Evolutionary conservation across 2,888 invertebrate species (phyloP), one percentile per base, ranked within the genome.

Genomic region (Perizoma flavofasciatum): DNA sequence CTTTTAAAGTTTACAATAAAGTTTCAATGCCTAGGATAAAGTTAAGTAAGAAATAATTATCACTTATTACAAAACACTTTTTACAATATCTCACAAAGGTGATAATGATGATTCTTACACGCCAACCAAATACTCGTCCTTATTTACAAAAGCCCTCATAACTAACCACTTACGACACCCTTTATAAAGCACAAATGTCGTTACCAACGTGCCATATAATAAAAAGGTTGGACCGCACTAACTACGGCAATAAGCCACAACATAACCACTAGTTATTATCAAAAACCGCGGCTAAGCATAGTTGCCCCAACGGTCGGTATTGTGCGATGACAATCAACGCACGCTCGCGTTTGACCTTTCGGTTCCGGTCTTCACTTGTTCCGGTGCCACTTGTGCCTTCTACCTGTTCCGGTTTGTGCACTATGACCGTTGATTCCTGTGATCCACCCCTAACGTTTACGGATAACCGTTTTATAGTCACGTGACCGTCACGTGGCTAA

Each of bases 391-490:
- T 63, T 61, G 51, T 67, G 71, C 66, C 70, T 70, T 70, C 63
- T 55, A 58, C 58, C 35, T 69, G 75, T 78, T 77, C 75, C 77
- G 78, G 73, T 69, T 39, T 53, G 77, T 77, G 61, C 74, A 51
- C 64, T 80, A 81, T 76, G 78, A 70, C 78, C 78, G 79, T 79
- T 79, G 72, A 35, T 57, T 22, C 51, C 6, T n/a, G 22, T 22
- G 22, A 22, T 6, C 44, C 22, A 44, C 52, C 37, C 55, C 53
- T 56, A 52, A 58, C 52, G 53, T 48, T 47, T 58, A 37, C 43
- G 32, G 37, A 40, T 53, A 50, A 50, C 49, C 54, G 55, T 58
- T 57, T 55, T 56, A 45, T 22, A 9, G 41, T 44, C 64, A 57
- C 55, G 51, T 58, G 58, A 50, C 52, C 0, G 51, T 47, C 50